Evolutionary conservation across 2,888 invertebrate genomes (phyloP).

Genomic region (Caenorhabditis sp.): DNA sequence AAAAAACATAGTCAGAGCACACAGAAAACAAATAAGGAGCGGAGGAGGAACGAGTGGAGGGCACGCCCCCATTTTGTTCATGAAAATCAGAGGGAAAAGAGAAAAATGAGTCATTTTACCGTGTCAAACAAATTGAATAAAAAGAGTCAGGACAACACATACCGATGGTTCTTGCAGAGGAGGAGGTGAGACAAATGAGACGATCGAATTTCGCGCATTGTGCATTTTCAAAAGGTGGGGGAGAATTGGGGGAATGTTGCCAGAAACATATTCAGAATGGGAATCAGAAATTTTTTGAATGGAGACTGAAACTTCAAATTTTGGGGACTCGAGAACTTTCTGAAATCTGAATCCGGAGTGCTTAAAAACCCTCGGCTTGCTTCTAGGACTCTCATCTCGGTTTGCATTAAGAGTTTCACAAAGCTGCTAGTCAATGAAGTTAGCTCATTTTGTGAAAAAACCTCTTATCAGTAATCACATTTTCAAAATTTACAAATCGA

Average conservation of each 20-base stretch:
- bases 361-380: no score
- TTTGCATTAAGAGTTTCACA: no score
- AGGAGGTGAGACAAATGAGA: slow-evolving; percentile 16
- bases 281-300: background rate
- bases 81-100: slow-evolving; percentile 18
- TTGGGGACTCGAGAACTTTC: background rate
- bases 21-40: slow-evolving; percentile 49
- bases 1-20: slow-evolving; percentile 39
- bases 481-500: no score
- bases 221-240: slow-evolving; percentile 9
- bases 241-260: background rate
- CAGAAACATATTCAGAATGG: background rate
- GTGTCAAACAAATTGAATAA: slow-evolving; percentile 43
- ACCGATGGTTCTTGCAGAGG: background rate
- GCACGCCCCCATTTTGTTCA: slow-evolving; percentile 51
- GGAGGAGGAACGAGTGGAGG: slow-evolving; percentile 1
- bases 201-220: slow-evolving; percentile 44
- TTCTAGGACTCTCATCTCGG: no score
- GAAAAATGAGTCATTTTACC: slow-evolving; percentile 40
- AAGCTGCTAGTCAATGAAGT: no score
- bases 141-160: slow-evolving; percentile 2
- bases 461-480: no score
- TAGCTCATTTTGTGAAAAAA: no score
- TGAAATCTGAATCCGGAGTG: background rate
- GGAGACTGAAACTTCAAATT: no score